Evolutionary conservation across 1,140 invertebrate species (phyloP), one percentile per base, ranked within the genome.

Genomic region (Cydia splendana): DNA sequence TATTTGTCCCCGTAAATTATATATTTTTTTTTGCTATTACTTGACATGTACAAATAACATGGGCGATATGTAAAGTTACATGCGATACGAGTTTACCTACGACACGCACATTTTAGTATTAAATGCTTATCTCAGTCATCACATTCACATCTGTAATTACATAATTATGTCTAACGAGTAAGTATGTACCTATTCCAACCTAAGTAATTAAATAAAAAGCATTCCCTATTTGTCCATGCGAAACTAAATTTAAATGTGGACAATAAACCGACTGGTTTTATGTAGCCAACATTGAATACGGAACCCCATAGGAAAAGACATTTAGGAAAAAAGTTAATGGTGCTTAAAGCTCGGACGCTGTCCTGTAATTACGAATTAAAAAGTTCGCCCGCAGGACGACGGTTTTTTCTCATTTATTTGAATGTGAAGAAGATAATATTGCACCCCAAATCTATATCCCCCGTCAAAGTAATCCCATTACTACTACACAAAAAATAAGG

Each of bases 331-430:
- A 93, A 93, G 88, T 91, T 93, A 93, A 93, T 93, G 90, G 85
- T 85, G 88, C 91, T 86, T 90, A 91, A 89, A 91, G 90, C 88
- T 86, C 84, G 91, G 88, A 85, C 90, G 81, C 77, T 88, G 88
- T 88, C 90, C 91, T 93, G 88, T 91, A 93, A 93, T 93, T 93
- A 93, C 91, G 80, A 91, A 93, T 93, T 93, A 91, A 93, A 92
- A 93, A 93, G 81, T 93, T 91, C 85, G 90, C 87, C 89, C 86
- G 83, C 80, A 79, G 88, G 88, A 87, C 87, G 85, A 88, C 86
- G 79, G 81, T 91, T 93, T 93, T 93, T 93, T 91, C 87, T 88
- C 91, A 91, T 91, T 89, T 91, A 91, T 90, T 90, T 84, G 89
- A 84, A 88, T 85, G 89, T 80, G 85, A 84, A 85, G 80, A 82